These are phyloP conservation scores for Platalea minor DNA, from an alignment of 2,797 vertebrate species.

Conservation along the genomic window DNA sequence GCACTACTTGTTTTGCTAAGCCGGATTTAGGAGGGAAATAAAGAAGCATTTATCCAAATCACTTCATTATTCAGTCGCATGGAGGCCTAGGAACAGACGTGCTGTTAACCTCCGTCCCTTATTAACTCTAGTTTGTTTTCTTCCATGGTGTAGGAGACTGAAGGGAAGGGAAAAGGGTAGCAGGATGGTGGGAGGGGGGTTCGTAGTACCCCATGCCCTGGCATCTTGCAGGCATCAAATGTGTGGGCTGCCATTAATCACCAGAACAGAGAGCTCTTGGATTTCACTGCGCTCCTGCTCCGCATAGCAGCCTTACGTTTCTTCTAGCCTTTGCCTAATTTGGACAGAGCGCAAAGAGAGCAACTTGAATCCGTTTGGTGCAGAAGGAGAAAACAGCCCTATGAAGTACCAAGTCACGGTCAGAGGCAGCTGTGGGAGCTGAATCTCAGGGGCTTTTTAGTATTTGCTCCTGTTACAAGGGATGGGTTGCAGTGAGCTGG, in stretches of 20 bases:
- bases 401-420: rapidly evolving
- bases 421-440: not conserved
- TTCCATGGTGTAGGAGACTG: not conserved
- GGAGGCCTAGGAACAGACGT: not conserved
- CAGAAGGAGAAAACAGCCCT: not conserved
- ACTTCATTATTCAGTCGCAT: not conserved
- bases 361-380: not conserved
- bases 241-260: not conserved
- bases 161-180: not conserved
- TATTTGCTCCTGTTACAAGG: not conserved
- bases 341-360: not conserved
- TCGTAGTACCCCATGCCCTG: rapidly evolving
- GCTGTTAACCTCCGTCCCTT: not conserved
- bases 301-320: not conserved
- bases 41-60: not conserved
- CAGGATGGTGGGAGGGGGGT: not conserved
- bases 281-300: not conserved
- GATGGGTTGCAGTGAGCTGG: not conserved
- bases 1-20: not conserved
- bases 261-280: rapidly evolving
- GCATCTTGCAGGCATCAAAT: not conserved
- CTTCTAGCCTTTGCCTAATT: not conserved
- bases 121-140: not conserved
- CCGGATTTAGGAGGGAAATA: not conserved
- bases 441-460: not conserved